Conservation (phyloP, 2,888 invertebrate genomes). For the Therioaphis trifolii region DNA sequence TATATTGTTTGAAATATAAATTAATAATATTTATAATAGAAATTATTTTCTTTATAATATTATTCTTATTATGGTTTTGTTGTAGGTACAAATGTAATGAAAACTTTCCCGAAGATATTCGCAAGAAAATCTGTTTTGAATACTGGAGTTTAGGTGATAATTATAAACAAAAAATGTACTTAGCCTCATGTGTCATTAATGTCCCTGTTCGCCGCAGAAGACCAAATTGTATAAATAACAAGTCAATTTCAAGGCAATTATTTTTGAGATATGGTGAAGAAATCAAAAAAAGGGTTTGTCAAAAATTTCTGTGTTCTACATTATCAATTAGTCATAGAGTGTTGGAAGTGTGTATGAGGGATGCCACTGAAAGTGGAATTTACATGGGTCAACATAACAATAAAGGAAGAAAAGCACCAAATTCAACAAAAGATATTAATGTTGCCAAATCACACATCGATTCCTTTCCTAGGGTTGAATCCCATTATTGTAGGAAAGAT, state of each 20-base stretch:
- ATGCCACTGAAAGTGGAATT: background rate
- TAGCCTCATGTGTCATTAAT: background rate
- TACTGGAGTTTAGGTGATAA: background rate
- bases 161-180: background rate
- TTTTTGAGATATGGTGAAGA: constrained; percentile 5
- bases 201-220: background rate
- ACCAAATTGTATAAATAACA: background rate
- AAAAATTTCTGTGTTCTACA: background rate
- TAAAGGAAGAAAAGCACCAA: background rate
- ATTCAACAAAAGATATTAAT: background rate
- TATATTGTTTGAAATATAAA: too few species aligned
- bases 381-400: background rate
- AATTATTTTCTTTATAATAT: too few species aligned
- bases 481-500: constrained; percentile 1
- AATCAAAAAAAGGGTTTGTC: background rate
- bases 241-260: background rate
- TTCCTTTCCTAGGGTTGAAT: constrained; percentile 1
- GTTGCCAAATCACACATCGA: background rate
- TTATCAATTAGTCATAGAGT: background rate
- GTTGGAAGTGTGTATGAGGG: background rate
- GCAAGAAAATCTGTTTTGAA: constrained; percentile 4
- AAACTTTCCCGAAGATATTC: too few species aligned
- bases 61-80: too few species aligned
- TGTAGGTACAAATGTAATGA: too few species aligned
- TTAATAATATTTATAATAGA: too few species aligned